Percentiles rank a stretch among this genome's conserved stretches.
phyloP scores from a whole-genome alignment of 2,113 vertebrate genomes.

The Tupaia chinensis region DNA sequence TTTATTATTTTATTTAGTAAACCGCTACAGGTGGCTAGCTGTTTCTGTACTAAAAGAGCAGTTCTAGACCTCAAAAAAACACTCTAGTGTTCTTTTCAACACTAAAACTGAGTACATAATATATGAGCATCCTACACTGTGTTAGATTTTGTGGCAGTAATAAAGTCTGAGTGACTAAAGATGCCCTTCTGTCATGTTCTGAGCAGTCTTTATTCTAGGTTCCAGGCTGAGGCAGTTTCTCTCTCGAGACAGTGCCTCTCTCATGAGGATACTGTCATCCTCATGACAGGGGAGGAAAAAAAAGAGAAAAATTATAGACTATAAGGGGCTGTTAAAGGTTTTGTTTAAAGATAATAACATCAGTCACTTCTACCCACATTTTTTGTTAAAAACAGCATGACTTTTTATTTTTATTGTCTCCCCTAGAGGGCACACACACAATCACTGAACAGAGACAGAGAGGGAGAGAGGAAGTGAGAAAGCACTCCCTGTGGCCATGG shows the following conservation, averaged over 20 bases:
- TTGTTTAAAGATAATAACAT: slow-evolving; percentile 20
- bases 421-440: too few species aligned
- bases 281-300: background rate
- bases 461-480: too few species aligned
- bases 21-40: background rate
- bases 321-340: background rate
- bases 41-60: background rate
- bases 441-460: too few species aligned
- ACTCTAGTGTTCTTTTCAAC: background rate
- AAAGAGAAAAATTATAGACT: background rate
- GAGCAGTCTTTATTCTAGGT: background rate
- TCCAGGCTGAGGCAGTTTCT: background rate
- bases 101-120: background rate
- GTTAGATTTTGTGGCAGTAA: background rate
- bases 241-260: background rate
- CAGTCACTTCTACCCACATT: background rate
- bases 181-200: background rate
- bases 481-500: too few species aligned
- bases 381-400: background rate
- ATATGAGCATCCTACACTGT: background rate
- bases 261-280: background rate
- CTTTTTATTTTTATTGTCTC: too few species aligned
- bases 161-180: background rate
- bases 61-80: background rate
- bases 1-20: background rate